These are phyloP conservation scores for Pithys albifrons DNA, from an alignment of 2,113 vertebrate genomes.

Conservation along the genomic window DNA sequence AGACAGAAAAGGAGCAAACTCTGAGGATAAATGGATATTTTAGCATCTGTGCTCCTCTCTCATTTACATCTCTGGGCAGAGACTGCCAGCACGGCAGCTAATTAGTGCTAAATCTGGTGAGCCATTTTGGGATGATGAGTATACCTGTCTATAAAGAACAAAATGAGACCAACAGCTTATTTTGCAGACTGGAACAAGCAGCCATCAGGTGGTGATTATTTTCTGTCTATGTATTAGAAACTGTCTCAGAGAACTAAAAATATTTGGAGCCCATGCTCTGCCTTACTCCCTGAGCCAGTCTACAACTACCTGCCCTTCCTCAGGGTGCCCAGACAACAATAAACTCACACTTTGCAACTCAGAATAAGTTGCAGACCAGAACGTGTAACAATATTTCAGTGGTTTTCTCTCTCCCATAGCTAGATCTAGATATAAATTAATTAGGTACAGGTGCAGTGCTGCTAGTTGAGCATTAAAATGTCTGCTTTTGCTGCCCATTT, in stretches of 20 bases:
- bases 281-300: neutral
- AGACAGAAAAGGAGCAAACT: neutral
- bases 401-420: neutral
- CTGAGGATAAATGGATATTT: neutral
- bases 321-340: neutral
- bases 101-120: neutral
- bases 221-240: neutral
- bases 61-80: neutral
- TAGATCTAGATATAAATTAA: neutral
- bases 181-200: neutral
- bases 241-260: neutral
- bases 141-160: neutral
- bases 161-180: neutral
- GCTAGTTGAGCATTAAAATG: slow-evolving; percentile 10
- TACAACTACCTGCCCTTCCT: neutral
- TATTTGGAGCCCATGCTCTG: neutral
- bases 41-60: neutral
- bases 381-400: neutral
- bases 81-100: neutral
- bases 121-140: neutral
- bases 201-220: neutral
- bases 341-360: neutral
- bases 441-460: neutral
- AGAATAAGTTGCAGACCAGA: neutral
- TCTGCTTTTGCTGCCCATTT: neutral